A percentile compares a stretch with the other conserved stretches of the same genome.
phyloP scores from a whole-genome alignment of 2,113 vertebrate species.

The Dicaeum eximium region DNA sequence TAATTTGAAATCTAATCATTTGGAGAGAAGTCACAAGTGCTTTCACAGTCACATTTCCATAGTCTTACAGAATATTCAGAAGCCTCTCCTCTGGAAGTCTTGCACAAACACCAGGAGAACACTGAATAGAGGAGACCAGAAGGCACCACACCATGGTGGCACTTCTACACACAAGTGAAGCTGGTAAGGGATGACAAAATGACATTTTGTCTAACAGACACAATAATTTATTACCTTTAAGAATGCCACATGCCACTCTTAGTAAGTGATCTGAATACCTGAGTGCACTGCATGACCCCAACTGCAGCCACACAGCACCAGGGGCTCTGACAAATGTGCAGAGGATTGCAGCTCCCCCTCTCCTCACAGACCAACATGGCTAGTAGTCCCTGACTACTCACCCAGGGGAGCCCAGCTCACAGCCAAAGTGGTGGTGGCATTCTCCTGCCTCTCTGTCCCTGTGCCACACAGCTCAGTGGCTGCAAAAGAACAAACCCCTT shows the following conservation, averaged over 20 bases:
- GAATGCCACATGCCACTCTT: neutral
- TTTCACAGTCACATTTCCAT: neutral
- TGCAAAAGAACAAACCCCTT: neutral
- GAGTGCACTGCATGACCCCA: neutral
- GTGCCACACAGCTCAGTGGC: neutral
- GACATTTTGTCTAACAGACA: neutral
- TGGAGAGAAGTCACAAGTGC: neutral
- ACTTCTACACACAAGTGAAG: neutral
- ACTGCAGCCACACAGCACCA: fast-evolving
- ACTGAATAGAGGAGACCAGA: neutral
- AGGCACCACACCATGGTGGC: neutral
- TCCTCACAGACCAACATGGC: neutral
- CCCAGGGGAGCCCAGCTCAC: neutral
- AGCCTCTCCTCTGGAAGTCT: neutral
- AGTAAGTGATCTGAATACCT: neutral
- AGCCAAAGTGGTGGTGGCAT: neutral
- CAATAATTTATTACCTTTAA: neutral
- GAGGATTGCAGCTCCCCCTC: neutral
- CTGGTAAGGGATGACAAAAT: neutral
- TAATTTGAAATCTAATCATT: slow-evolving; percentile 27
- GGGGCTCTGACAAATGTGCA: neutral
- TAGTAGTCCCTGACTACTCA: neutral
- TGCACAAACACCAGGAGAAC: neutral
- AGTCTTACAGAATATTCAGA: neutral
- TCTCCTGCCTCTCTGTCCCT: neutral